These are phyloP conservation scores for Hassar affinis DNA, from an alignment of 2,113 vertebrate genomes.

Conservation along the genomic window DNA sequence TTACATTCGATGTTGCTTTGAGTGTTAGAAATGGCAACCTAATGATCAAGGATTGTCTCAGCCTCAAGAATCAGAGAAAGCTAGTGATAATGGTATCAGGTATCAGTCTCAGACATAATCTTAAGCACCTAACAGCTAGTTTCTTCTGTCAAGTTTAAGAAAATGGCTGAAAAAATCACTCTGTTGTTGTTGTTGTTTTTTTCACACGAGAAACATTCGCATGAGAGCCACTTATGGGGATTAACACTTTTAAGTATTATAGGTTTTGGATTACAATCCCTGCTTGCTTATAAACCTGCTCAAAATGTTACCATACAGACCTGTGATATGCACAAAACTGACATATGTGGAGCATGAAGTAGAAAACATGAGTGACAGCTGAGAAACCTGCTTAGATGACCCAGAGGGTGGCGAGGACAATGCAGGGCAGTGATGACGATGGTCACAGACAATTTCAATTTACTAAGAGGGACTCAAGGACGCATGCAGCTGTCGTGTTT, in stretches of 20 bases:
- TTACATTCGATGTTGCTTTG: not conserved
- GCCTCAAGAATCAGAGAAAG: not conserved
- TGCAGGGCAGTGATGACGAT: conserved; percentile 25
- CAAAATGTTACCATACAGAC: not conserved
- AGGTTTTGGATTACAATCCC: not conserved
- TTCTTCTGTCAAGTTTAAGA: not conserved
- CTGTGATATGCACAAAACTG: not conserved
- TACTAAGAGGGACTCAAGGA: conserved; percentile 31
- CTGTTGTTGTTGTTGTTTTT: not conserved
- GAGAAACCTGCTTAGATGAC: conserved; percentile 6
- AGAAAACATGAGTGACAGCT: conserved; percentile 26
- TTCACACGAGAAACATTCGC: not conserved
- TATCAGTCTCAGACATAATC: not conserved
- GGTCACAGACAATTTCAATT: conserved; percentile 38
- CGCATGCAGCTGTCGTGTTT: conserved; percentile 43
- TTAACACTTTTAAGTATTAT: not conserved
- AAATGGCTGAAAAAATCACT: not conserved
- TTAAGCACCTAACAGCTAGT: not conserved
- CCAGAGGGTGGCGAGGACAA: conserved; percentile 20
- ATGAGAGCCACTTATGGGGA: too few relatives aligned
- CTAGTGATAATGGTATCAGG: not conserved
- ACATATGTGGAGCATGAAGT: not conserved
- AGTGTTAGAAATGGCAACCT: not conserved
- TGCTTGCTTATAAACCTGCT: not conserved
- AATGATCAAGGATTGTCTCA: not conserved